Conservation (phyloP, 2,797 vertebrate species). For the Netta rufina region DNA sequence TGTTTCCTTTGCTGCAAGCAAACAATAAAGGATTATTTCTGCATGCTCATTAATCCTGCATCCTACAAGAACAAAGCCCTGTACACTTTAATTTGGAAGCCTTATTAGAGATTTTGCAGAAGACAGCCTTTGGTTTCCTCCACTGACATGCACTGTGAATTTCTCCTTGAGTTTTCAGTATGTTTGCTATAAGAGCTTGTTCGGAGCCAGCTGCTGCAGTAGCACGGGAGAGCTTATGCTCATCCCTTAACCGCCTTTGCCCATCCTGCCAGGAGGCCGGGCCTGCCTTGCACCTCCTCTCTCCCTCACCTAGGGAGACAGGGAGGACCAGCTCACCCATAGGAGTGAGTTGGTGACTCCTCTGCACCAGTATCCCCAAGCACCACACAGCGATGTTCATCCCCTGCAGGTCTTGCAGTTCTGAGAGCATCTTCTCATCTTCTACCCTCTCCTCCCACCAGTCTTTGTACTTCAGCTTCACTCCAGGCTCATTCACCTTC, state of each 20-base stretch:
- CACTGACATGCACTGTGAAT: rapidly evolving
- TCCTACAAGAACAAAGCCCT: not conserved
- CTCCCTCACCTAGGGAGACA: not conserved
- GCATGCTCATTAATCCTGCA: not conserved
- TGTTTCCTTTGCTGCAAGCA: not conserved
- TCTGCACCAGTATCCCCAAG: not conserved
- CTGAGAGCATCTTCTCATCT: not conserved
- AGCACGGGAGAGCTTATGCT: not conserved
- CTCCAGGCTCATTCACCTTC: not conserved
- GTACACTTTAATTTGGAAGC: not conserved
- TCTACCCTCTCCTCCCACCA: not conserved
- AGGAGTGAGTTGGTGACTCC: not conserved
- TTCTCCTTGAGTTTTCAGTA: not conserved
- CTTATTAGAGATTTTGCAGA: not conserved
- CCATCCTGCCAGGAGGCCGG: not conserved
- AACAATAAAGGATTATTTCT: not conserved
- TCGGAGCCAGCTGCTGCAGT: not conserved
- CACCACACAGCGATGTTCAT: not conserved
- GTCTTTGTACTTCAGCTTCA: not conserved
- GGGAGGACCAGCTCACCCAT: no score
- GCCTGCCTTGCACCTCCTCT: not conserved
- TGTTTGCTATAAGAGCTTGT: not conserved
- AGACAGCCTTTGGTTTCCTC: not conserved
- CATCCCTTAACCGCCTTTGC: not conserved
- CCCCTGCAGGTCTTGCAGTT: not conserved